Base-by-base conservation (phyloP, 2,797 vertebrate genomes). In the Chlorospingus flavigularis region DNA sequence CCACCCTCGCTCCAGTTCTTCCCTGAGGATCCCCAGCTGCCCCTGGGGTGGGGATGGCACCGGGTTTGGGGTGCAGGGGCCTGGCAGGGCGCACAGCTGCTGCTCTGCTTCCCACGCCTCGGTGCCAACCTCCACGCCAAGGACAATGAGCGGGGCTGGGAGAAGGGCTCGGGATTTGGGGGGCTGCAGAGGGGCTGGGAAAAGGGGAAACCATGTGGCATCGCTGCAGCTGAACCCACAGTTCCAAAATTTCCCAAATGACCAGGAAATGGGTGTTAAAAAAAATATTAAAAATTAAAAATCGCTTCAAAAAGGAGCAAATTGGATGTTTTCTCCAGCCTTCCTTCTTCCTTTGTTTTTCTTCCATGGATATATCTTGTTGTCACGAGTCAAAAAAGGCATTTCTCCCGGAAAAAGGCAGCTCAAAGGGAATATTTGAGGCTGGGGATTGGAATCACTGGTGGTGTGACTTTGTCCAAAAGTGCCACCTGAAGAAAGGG, bases 141-240 rank as follows among this genome's bases (percentile, higher is more conserved):
- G 60, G 74, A 94, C 79, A 80, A 78, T 17, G 54, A 74, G 77
- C 0, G 1, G 61, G 62, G 68, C 31, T 31, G 68, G 42, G 35
- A 48, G 40, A 61, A 57, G 60, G 65, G 73, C 11, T 48, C 72
- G 5, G 39, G 19, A 2, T 58, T 42, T 13, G 43, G 33, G 85
- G 62, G 26, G 26, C 40, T 50, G 37, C 6, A 2, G 21, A 35
- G 54, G 30, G 57, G 62, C 16, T 47, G 68, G 20, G 5, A 47
- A 30, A 8, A 0, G 0, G 31, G 31, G n/a, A 2, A 43, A 24
- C 0, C 0, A 11, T 6, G 30, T 8, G 55, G 26, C n/a, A 7
- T 37, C 0, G 0, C 31, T 14, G 26, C 26, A 8, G 37, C 31
- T 1, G 0, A 74, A 33, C 48, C 12, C 1, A 0, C 0, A 0